Evolutionary conservation across 2,888 invertebrate species (phyloP).

Genomic region (Resseliella maxima): DNA sequence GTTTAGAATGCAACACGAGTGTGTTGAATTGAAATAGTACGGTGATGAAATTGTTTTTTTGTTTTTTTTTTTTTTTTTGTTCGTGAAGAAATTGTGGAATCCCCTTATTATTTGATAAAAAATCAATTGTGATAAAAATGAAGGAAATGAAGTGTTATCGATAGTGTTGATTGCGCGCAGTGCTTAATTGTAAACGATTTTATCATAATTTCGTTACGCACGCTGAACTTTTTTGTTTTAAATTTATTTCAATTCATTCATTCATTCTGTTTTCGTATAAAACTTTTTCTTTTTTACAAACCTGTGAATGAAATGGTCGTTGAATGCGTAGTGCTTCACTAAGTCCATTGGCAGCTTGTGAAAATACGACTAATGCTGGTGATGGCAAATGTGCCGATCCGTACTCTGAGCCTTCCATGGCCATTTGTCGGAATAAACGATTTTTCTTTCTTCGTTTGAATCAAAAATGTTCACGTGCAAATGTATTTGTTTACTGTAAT

Average conservation of each 20-base stretch:
- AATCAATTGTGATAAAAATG: neutral
- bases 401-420: slow-evolving; percentile 78
- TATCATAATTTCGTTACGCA: slow-evolving; percentile 34
- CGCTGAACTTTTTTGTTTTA: neutral
- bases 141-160: neutral
- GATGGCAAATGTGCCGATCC: slow-evolving; percentile 79
- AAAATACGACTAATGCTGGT: slow-evolving; percentile 80
- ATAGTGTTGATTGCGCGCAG: slow-evolving; percentile 13
- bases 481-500: too few species aligned
- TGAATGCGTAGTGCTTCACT: slow-evolving; percentile 81
- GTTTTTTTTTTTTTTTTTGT: too few species aligned
- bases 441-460: neutral
- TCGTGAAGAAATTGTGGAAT: too few species aligned
- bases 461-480: too few species aligned
- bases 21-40: neutral
- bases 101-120: neutral
- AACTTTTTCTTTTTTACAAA: slow-evolving; percentile 67
- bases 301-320: slow-evolving; percentile 80
- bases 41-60: neutral
- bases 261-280: neutral
- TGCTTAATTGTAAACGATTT: slow-evolving; percentile 29
- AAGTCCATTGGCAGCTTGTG: slow-evolving; percentile 79
- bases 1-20: neutral
- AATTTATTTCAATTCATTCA: slow-evolving; percentile 2
- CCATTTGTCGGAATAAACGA: neutral